Base-by-base conservation (phyloP, 2,113 vertebrate genomes). In the Microtus montanus region DNA sequence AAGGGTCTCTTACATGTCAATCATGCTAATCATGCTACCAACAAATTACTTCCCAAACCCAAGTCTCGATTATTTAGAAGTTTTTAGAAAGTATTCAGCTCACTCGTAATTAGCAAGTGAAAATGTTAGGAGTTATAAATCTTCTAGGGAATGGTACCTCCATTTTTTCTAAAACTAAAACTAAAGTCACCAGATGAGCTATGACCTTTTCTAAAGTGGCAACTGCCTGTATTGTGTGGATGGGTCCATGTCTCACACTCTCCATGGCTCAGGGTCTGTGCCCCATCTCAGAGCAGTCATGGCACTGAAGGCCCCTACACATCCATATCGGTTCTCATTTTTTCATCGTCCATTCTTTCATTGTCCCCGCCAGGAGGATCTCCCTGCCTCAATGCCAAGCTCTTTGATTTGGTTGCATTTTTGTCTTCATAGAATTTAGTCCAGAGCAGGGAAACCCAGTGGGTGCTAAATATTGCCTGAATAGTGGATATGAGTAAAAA, bases 151-250 rank as follows among this genome's bases (percentile, higher is more conserved):
- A 54, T 64, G 6, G 6, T 47, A 92, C 8, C 7, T 24, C 4
- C 44, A 77, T 77, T 93, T 93, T 68, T 86, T 63, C 17, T 87
- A 14, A 90, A 89, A 83, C 78, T 38, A 9, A 86, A 95, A 80
- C 44, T 33, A 20, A 94, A 35, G 9, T 20, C 22, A 61, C 17
- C 38, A 78, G 41, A 61, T 14, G 58, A 44, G 12, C 87, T 41
- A 66, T 2, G 1, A 75, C 13, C 5, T 93, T 90, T 89, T 88
- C n/a, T 70, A 41, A 90, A 41, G 4, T 49, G 44, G 15, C 17
- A 86, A 63, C 22, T 77, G 26, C 14, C 30, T 89, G 90, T 35
- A 38, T 22, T 35, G 5, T 10, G 5, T 52, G 47, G 13, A 83
- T 28, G 33, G 73, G n/a, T 19, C 12, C 7, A 12, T 20, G 10